Conservation (phyloP, 1,140 invertebrate genomes). For the Bombus pascuorum region DNA sequence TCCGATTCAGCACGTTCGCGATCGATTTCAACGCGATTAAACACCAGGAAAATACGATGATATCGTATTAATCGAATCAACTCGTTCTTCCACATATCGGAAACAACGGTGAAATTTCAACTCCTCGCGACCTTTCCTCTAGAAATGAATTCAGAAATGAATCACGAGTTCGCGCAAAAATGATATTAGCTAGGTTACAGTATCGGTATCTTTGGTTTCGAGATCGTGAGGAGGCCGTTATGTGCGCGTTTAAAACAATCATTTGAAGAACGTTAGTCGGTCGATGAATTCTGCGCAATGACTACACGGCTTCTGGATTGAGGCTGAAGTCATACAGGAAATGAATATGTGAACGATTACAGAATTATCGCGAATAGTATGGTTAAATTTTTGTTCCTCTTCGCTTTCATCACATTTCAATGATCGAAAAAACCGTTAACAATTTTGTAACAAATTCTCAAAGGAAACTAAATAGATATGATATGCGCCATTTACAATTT, state of each 20-base stretch:
- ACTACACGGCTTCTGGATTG: neutral
- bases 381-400: too few species aligned
- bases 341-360: neutral
- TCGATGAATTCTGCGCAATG: slow-evolving; percentile 3
- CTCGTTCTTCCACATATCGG: neutral
- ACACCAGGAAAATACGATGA: neutral
- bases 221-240: neutral
- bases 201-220: neutral
- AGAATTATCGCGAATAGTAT: neutral
- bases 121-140: neutral
- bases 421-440: too few species aligned
- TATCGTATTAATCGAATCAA: neutral
- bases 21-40: neutral
- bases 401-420: too few species aligned
- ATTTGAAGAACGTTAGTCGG: too few species aligned
- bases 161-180: neutral
- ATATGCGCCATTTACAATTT: too few species aligned
- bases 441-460: too few species aligned
- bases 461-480: too few species aligned
- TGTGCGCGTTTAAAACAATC: too few species aligned
- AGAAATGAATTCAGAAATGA: too few species aligned
- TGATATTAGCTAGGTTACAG: neutral
- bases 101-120: neutral
- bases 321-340: slow-evolving; percentile 6
- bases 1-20: neutral